Evolutionary conservation across 2,797 vertebrate species (phyloP).

Genomic region (Danio aesculapii): DNA sequence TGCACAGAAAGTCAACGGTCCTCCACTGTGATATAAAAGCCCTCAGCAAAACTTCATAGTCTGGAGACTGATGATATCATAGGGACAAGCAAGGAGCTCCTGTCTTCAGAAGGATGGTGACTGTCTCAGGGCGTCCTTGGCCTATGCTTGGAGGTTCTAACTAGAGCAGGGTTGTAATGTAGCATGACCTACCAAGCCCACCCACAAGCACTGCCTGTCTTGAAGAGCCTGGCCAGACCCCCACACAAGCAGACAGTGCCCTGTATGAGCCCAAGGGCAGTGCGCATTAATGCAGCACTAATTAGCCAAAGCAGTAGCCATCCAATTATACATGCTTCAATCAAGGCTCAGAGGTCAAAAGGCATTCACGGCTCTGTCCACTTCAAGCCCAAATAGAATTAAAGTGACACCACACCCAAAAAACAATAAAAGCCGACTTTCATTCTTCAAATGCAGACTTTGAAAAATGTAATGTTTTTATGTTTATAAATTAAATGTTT

Average conservation of each 20-base stretch:
- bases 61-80: constrained; percentile 33
- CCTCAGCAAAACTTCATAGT: not conserved
- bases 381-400: constrained; percentile 7
- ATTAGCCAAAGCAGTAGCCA: constrained; percentile 80
- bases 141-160: constrained; percentile 16
- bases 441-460: not conserved
- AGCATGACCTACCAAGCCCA: constrained; percentile 18
- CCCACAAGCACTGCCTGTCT: constrained; percentile 35
- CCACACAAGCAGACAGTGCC: constrained; percentile 25
- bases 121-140: constrained; percentile 21
- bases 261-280: constrained; percentile 60
- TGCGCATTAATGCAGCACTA: constrained; percentile 76
- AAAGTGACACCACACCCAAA: not conserved
- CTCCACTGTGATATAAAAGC: constrained; percentile 20
- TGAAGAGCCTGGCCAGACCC: constrained; percentile 32
- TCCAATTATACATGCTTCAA: constrained; percentile 80
- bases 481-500: no score
- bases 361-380: constrained; percentile 59
- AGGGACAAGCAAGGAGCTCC: constrained; percentile 1
- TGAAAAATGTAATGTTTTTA: no score
- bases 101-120: constrained; percentile 20
- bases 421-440: not conserved
- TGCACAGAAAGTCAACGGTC: constrained; percentile 71
- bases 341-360: constrained; percentile 76
- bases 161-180: constrained; percentile 21